Base-by-base conservation (phyloP, 2,797 vertebrate genomes). In the Spondyliosoma cantharus region DNA sequence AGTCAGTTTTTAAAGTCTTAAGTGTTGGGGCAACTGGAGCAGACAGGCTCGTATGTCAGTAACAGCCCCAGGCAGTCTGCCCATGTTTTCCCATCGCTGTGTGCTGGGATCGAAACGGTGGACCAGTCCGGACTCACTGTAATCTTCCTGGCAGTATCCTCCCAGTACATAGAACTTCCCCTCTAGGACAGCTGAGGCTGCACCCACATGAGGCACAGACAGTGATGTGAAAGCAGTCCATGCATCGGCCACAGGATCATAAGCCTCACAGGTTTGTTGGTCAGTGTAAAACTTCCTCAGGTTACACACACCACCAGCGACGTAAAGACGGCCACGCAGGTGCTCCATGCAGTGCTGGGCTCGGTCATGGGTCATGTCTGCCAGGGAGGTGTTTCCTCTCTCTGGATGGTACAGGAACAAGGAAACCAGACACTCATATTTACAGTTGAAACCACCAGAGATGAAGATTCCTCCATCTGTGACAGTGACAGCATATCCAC, bases 261-360 rank as follows among this genome's bases (percentile, higher is more conserved):
- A 95, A 46, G 87, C 73, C 87, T 96, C 95, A 11, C 95, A 96
- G 62, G 84, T 72, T 11, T 78, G 87, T 66, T 94, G 95, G 81
- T 96, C 87, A 0, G 92, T 91, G 87, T 96, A 96, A 82, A 92
- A 96, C 27, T 75, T 89, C 14, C 70, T 84, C 13, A 90, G 76
- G 83, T 95, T 95, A 27, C 93, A 91, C 12, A 94, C 83, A 0
- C 95, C 95, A 0, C 95, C 95, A 0, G 87, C 93, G 0, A 93
- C 93, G 0, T 93, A 95, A 11, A 96, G 85, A 46, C 3, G 75
- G 3, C 87, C 85, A 9, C 56, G 80, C 77, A 95, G 78, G n/a
- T 70, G 67, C 75, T 96, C 93, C 94, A 95, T 96, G 85, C 94
- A 94, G 68, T 96, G 95, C 82, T 91, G 93, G 19, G 95, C 94